A percentile compares a stretch with the other conserved stretches of the same genome.
Evolutionary conservation across 2,113 vertebrate genomes (phyloP).

Genomic region (Callospermophilus lateralis): DNA sequence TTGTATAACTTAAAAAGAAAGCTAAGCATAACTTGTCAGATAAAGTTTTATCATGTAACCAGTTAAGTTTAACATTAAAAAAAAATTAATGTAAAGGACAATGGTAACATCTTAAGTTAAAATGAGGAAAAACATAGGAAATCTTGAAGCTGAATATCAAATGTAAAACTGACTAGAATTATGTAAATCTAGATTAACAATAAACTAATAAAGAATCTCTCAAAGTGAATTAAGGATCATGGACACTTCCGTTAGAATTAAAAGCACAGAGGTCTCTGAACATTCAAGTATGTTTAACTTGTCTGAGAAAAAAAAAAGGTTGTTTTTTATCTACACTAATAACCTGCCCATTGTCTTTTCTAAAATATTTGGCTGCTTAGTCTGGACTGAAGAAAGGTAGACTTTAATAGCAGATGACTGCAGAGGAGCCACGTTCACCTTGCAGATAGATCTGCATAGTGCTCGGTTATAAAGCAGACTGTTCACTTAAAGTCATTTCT

Average conservation of each 20-base stretch:
- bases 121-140: conserved; percentile 5
- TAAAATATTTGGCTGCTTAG: conserved; percentile 45
- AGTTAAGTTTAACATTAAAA: conserved; percentile 32
- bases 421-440: conserved; percentile 66
- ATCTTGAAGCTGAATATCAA: neutral
- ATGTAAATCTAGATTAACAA: too few species aligned
- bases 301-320: conserved; percentile 17
- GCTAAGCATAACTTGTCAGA: conserved; percentile 33
- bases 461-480: conserved; percentile 39
- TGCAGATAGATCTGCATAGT: conserved; percentile 34
- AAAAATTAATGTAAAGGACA: neutral
- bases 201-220: conserved; percentile 49
- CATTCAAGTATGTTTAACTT: neutral
- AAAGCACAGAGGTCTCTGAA: neutral
- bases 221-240: conserved; percentile 9
- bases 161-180: too few species aligned
- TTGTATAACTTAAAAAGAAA: conserved; percentile 50
- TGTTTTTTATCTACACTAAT: neutral
- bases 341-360: conserved; percentile 18
- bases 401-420: conserved; percentile 63
- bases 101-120: neutral
- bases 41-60: neutral
- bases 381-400: neutral
- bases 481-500: conserved; percentile 70
- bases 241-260: conserved; percentile 11